Base-by-base conservation (phyloP, 2,797 vertebrate species). In the Gastrophryne carolinensis region DNA sequence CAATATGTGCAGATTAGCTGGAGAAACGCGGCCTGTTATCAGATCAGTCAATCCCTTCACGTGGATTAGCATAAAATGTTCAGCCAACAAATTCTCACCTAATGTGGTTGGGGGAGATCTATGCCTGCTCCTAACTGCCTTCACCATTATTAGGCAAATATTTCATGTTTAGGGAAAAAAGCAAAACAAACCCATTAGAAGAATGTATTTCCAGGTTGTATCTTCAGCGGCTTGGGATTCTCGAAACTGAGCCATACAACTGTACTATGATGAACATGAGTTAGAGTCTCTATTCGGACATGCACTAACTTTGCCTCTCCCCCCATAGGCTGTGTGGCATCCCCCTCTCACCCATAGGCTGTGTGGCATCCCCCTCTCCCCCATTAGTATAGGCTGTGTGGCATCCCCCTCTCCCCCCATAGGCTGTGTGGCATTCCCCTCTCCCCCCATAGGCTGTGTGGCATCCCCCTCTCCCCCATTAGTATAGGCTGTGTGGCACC, bases 51-150 rank as follows among this genome's bases (percentile, higher is more conserved):
- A 58, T 65, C 62, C 72, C 37, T 57, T 47, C 56, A 34, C 9
- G 53, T 52, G 72, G 72, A 75, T 75, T 75, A 75, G 53, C 72
- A 75, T 75, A 75, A 56, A 75, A 67, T 67, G 63, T 66, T 75
- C 60, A 47, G 19, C 53, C 32, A 75, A 75, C 39, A 67, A 53
- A 67, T 58, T 67, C 72, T 67, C 44, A 29, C 64, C 64, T 75
- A 66, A 75, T 60, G 41, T 66, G 26, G 72, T 67, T 75, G 72
- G 37, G 15, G 11, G 62, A 75, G 72, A 66, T 67, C 64, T 75
- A 74, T 54, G 50, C 17, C 8, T 30, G 27, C 21, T 47, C 27
- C 34, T 26, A 26, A n/a, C 47, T 17, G 50, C 3, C 58, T 62
- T 75, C 53, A 67, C 53, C 58, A 75, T 75, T 67, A 75, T 75